These are phyloP conservation scores for Caenorhabditis briggsae DNA, from an alignment of 1,140 invertebrate genomes.

Conservation along the genomic window DNA sequence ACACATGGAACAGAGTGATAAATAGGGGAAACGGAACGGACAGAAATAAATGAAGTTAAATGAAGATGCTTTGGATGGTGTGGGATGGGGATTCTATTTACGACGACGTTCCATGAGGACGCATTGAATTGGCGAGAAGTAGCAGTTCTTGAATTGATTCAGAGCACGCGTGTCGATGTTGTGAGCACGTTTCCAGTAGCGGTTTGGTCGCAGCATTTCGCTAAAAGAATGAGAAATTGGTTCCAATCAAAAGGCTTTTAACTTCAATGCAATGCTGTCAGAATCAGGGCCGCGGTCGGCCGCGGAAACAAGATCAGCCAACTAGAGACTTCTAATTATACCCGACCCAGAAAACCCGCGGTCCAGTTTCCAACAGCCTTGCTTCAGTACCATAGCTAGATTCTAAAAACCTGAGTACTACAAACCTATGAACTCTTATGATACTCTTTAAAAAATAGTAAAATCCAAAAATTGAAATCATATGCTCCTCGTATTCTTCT, in stretches of 20 bases:
- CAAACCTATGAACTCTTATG: too few relatives aligned
- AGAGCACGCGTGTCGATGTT: slow-evolving; percentile 57
- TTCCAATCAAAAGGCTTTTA: too few relatives aligned
- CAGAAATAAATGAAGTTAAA: neutral
- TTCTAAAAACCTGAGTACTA: too few relatives aligned
- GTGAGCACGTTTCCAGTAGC: slow-evolving; percentile 43
- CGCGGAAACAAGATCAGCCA: neutral
- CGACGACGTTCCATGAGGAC: slow-evolving; percentile 62
- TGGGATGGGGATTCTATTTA: neutral
- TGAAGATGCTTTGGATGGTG: neutral
- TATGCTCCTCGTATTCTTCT: too few relatives aligned
- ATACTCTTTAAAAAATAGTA: too few relatives aligned
- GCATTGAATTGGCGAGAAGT: slow-evolving; percentile 62
- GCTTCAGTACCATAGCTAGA: too few relatives aligned
- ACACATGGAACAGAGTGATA: neutral
- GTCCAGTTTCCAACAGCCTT: too few relatives aligned
- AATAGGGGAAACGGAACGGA: neutral
- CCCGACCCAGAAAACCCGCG: too few relatives aligned
- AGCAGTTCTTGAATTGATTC: slow-evolving; percentile 65
- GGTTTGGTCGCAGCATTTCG: slow-evolving; percentile 54
- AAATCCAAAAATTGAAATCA: too few relatives aligned
- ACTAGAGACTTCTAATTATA: too few relatives aligned
- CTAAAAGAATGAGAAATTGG: neutral
- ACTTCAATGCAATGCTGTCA: too few relatives aligned
- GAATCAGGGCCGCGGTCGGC: too few relatives aligned